A percentile compares a stretch with the other conserved stretches of the same genome.
phyloP scores from a whole-genome alignment of 2,797 vertebrate species.

The Micromesistius poutassou region DNA sequence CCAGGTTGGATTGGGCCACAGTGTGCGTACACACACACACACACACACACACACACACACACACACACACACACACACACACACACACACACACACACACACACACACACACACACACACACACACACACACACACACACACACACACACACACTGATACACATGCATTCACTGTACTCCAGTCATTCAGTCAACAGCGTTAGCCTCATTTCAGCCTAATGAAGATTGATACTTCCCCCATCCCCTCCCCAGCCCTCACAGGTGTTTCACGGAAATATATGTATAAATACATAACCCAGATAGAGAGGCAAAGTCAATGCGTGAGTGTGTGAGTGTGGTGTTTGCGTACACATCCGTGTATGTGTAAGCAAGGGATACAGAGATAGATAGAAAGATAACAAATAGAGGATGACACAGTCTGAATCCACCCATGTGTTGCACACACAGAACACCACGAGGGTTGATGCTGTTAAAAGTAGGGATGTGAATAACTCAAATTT shows the following conservation, averaged over 20 bases:
- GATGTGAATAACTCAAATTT: too few relatives aligned
- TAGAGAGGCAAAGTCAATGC: constrained; percentile 33
- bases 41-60: constrained; percentile 22
- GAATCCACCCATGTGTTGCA: background rate
- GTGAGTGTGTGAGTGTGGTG: constrained; percentile 21
- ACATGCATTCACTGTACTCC: constrained; percentile 47
- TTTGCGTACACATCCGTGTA: constrained; percentile 23
- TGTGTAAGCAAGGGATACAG: background rate
- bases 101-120: constrained; percentile 8
- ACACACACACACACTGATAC: constrained; percentile 21
- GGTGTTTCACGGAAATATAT: constrained; percentile 62
- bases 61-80: constrained; percentile 11
- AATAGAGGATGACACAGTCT: background rate
- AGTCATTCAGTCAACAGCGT: constrained; percentile 74
- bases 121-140: constrained; percentile 17
- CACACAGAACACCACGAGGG: too few relatives aligned
- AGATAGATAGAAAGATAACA: background rate
- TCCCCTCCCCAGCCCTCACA: constrained; percentile 63
- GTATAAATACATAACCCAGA: constrained; percentile 68
- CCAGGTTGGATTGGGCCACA: constrained; percentile 53
- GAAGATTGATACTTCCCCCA: constrained; percentile 72
- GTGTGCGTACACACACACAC: constrained; percentile 30
- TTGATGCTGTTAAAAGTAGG: too few relatives aligned
- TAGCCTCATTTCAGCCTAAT: constrained; percentile 74
- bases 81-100: constrained; percentile 24